Evolutionary conservation across 2,888 invertebrate species (phyloP).

Genomic region (Coenonympha glycerion): DNA sequence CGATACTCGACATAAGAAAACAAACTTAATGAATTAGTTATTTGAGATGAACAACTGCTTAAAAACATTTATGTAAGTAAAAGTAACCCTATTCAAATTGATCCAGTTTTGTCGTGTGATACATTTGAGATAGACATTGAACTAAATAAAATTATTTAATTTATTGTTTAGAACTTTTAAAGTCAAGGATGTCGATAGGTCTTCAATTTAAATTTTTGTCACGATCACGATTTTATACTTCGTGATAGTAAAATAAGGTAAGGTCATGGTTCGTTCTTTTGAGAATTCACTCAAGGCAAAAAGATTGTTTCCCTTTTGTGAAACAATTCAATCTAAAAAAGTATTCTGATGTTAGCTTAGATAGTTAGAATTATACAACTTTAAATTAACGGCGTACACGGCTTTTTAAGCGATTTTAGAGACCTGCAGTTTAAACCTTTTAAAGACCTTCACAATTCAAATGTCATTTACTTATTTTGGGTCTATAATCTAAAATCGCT

Average conservation of each 20-base stretch:
- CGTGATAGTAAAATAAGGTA: conserved; percentile 37
- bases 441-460: too few relatives aligned
- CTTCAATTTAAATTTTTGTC: conserved; percentile 60
- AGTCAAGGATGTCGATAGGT: conserved; percentile 61
- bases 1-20: too few relatives aligned
- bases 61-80: neutral
- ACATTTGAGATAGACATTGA: conserved; percentile 51
- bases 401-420: too few relatives aligned
- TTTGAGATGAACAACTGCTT: neutral
- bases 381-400: too few relatives aligned
- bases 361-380: too few relatives aligned
- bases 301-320: neutral
- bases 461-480: too few relatives aligned
- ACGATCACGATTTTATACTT: conserved; percentile 56
- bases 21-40: neutral
- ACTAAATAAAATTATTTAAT: conserved; percentile 32
- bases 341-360: too few relatives aligned
- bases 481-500: too few relatives aligned
- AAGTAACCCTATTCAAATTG: conserved; percentile 19
- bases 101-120: conserved; percentile 23
- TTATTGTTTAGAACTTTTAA: conserved; percentile 56
- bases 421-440: too few relatives aligned
- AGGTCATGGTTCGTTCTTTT: conserved; percentile 47
- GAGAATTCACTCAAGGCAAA: conserved; percentile 30
- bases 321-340: too few relatives aligned